Percentiles rank a stretch among this genome's conserved stretches.
Conservation (phyloP, 2,113 vertebrate species). For the Helogale parvula region DNA sequence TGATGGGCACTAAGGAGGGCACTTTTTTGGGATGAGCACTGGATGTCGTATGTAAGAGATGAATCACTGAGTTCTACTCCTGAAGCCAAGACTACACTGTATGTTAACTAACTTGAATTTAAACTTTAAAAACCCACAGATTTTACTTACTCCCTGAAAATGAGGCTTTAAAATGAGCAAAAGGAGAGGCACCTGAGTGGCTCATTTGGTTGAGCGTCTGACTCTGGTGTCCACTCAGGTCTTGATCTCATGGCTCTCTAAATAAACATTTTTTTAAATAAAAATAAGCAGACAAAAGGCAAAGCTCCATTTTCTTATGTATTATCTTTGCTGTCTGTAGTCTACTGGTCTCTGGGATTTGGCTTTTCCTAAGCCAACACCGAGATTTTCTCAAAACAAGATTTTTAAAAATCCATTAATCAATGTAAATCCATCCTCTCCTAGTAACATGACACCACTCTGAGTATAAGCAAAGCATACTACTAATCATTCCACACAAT, state of each 20-base stretch:
- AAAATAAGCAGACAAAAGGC: neutral
- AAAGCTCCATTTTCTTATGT: neutral
- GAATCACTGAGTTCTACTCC: too few species aligned
- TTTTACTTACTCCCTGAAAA: neutral
- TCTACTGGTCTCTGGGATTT: neutral
- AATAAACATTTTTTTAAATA: too few species aligned
- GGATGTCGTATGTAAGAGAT: too few species aligned
- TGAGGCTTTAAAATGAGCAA: neutral
- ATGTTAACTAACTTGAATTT: too few species aligned
- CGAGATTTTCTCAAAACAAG: conserved; percentile 10
- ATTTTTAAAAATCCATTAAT: neutral
- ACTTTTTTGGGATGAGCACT: too few species aligned
- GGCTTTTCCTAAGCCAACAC: neutral
- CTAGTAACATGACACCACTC: neutral
- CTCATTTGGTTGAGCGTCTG: too few species aligned
- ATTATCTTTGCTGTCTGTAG: neutral
- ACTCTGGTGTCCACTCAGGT: too few species aligned
- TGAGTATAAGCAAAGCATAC: neutral
- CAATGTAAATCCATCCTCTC: neutral
- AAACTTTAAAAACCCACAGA: neutral
- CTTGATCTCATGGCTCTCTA: too few species aligned
- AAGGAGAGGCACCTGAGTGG: neutral
- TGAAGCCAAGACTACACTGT: too few species aligned
- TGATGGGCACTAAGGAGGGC: too few species aligned
- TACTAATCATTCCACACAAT: neutral